Evolutionary conservation across 1,140 invertebrate species (phyloP), one percentile per base, ranked within the genome.

Genomic region (Forficula auricularia): DNA sequence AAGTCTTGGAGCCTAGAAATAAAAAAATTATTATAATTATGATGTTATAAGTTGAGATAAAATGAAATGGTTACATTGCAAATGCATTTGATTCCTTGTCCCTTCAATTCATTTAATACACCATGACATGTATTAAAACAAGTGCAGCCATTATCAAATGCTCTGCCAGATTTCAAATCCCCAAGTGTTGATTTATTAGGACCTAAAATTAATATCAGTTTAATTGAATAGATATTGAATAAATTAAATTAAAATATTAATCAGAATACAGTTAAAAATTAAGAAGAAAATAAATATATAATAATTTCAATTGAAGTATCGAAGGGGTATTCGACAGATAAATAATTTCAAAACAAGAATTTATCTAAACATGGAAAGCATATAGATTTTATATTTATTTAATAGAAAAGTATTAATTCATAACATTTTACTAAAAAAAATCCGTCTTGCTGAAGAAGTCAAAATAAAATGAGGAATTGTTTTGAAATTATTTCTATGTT

Each of bases 71-170:
- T 71, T 64, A 80, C 80, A 52, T 72, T 73, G 61, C 82, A 85
- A 50, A 67, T 69, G 55, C 81, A 86, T 39, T 81, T 69, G 51
- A 73, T 75, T 54, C 71, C 70, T 57, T 74, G 70, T 22, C 79
- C 79, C 48, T 73, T 67, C 44, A 83, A 62, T 54, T 81, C 77
- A 57, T 80, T 82, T 19, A 82, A 76, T 43, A 80, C 70, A 47
- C 77, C 79, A 56, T 77, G 71, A 52, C 75, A 78, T 47, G 75
- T 77, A 53, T 77, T 69, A 57, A 79, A 78, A 64, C 91, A 96
- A 48, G 76, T 75, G 66, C 94, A 98, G 43, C 91, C 89, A 61
- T 86, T 95, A 62, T 97, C 89, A 65, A 97, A 98, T 18, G 90
- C 91, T 52, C 83, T 73, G 27, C 91, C 94, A 33, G 89, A 89